phyloP scores from a whole-genome alignment of 2,888 invertebrate species.

The Nomada lathburiana region DNA sequence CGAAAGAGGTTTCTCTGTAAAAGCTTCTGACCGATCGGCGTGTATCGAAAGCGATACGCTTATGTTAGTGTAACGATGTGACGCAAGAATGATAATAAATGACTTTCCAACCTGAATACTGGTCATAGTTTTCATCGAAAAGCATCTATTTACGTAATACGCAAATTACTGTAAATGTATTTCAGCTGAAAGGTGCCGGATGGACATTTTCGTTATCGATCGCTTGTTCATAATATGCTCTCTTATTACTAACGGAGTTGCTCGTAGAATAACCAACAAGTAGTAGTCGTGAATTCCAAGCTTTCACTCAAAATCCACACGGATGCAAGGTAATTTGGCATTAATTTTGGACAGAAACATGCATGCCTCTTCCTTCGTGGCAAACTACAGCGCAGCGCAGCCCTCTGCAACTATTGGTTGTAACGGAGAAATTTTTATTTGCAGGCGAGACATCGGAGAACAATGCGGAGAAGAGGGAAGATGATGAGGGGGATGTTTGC shows the following conservation, averaged over 20 bases:
- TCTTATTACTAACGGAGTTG: conserved; percentile 18
- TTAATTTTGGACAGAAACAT: not conserved
- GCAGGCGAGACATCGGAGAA: conserved; percentile 59
- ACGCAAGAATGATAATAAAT: not conserved
- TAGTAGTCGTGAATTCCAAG: conserved; percentile 13
- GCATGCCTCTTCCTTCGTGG: conserved; percentile 38
- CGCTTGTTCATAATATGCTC: not conserved
- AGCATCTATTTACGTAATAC: not conserved
- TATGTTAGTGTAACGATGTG: not conserved
- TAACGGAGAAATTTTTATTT: conserved; percentile 62
- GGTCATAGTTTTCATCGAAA: not conserved
- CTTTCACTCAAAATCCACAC: not conserved
- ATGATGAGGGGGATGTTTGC: conserved; percentile 64
- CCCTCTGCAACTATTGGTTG: not conserved
- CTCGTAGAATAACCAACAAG: conserved; percentile 14
- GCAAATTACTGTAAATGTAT: not conserved
- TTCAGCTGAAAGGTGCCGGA: not conserved
- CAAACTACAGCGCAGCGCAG: not conserved
- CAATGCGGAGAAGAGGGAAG: conserved; percentile 39
- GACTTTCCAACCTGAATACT: not conserved
- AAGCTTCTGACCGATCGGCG: not conserved
- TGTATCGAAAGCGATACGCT: not conserved
- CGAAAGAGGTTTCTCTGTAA: not conserved
- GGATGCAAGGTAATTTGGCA: conserved; percentile 29
- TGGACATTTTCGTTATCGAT: not conserved